phyloP scores from a whole-genome alignment of 2,888 invertebrate genomes.

The Matsumyia berberina region DNA sequence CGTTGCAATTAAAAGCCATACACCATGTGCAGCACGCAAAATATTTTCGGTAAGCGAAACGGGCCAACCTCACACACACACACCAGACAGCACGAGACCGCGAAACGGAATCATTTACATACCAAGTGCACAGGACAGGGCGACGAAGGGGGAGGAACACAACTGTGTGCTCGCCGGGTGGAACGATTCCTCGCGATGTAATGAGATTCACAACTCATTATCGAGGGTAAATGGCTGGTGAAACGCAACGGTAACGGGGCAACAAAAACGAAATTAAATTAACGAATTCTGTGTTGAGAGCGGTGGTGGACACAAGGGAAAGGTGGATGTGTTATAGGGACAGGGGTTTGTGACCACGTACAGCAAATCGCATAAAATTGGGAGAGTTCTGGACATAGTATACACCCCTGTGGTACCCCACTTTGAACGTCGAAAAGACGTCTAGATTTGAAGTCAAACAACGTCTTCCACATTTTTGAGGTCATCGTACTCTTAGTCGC shows the following conservation, averaged over 20 bases:
- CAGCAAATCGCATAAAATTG: not conserved
- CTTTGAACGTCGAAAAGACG: too few species aligned
- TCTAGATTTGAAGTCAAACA: too few species aligned
- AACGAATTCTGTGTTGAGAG: constrained; percentile 54
- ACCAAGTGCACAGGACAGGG: constrained; percentile 15
- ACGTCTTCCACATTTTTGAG: too few species aligned
- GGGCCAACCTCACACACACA: constrained; percentile 16
- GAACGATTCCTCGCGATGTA: constrained; percentile 70
- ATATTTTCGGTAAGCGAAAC: constrained; percentile 68
- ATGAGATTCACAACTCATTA: constrained; percentile 77
- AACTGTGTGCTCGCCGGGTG: constrained; percentile 41
- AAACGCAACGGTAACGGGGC: constrained; percentile 76
- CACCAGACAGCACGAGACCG: constrained; percentile 56
- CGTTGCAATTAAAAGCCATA: constrained; percentile 72
- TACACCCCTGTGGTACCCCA: too few species aligned
- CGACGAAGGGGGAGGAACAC: not conserved
- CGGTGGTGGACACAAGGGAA: too few species aligned
- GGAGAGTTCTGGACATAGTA: too few species aligned
- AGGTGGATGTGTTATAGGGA: not conserved
- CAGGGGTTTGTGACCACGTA: not conserved
- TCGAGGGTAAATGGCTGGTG: constrained; percentile 76
- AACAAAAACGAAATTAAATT: constrained; percentile 75
- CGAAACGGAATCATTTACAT: constrained; percentile 71
- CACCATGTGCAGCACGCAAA: constrained; percentile 69
- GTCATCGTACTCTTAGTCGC: too few species aligned